Evolutionary conservation across 35 echinoderm and acorn worm species (phyloP).

Genomic region (Lytechinus variegatus): DNA sequence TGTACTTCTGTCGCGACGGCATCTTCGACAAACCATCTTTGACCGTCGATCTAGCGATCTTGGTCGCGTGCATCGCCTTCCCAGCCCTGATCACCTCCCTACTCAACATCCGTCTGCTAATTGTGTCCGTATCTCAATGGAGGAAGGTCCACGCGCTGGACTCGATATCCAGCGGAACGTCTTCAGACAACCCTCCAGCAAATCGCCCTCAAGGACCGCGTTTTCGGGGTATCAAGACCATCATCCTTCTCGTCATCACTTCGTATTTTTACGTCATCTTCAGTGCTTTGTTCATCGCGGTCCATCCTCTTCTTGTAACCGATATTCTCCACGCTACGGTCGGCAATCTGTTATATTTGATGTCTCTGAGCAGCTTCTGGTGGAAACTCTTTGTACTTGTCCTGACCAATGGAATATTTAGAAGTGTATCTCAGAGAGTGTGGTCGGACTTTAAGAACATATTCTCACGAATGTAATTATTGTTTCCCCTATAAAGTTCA

Average conservation of each 20-base stretch:
- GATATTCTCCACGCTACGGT: background rate
- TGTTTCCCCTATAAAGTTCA: background rate
- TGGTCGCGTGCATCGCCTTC: slow-evolving; percentile 1
- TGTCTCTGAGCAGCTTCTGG: slow-evolving; percentile 40
- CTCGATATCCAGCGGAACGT: background rate
- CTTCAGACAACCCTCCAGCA: background rate
- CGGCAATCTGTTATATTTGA: background rate
- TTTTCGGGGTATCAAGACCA: slow-evolving; percentile 10
- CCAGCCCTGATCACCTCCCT: slow-evolving; percentile 7
- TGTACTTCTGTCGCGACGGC: slow-evolving; percentile 31
- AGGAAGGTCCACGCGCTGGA: background rate
- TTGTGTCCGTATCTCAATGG: background rate
- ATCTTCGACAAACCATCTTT: slow-evolving; percentile 20
- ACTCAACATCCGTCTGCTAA: slow-evolving; percentile 33
- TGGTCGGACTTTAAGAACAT: slow-evolving; percentile 16
- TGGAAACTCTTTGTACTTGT: slow-evolving; percentile 38
- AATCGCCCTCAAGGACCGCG: background rate
- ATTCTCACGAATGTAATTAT: background rate
- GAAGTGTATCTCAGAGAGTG: background rate
- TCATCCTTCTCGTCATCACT: slow-evolving; percentile 16
- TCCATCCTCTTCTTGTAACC: background rate
- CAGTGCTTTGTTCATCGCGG: background rate
- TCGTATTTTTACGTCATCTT: slow-evolving; percentile 33
- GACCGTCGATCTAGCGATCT: background rate
- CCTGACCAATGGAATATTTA: background rate